Conservation (phyloP, 2,888 invertebrate species). For the Heliconius ismenius region DNA sequence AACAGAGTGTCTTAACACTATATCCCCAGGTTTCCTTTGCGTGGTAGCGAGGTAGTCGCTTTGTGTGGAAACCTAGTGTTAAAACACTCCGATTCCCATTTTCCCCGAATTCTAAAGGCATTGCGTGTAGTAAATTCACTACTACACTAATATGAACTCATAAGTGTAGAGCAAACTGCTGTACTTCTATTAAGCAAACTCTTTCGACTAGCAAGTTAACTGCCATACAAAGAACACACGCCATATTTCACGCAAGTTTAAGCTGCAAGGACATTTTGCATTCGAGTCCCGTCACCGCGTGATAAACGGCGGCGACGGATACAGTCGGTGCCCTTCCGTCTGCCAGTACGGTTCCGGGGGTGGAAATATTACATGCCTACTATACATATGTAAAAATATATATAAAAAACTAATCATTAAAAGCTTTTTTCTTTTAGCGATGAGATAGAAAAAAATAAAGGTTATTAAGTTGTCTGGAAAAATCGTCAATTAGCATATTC, state of each 20-base stretch:
- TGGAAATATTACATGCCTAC: constrained; percentile 20
- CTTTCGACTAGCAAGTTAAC: constrained; percentile 3
- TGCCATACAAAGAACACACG: background rate
- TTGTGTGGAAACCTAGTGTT: too few relatives aligned
- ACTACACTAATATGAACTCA: too few relatives aligned
- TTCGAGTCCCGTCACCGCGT: constrained; percentile 34
- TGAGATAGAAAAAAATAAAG: background rate
- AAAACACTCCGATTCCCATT: too few relatives aligned
- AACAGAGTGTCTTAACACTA: background rate
- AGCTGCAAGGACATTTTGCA: constrained; percentile 32
- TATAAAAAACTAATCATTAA: background rate
- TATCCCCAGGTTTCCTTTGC: background rate
- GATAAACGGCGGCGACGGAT: constrained; percentile 37
- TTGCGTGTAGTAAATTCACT: background rate
- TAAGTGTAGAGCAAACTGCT: background rate
- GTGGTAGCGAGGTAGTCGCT: too few relatives aligned
- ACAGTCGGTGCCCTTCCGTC: constrained; percentile 38
- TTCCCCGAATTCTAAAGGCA: background rate
- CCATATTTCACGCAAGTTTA: constrained; percentile 31
- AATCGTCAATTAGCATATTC: too few relatives aligned
- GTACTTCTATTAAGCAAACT: background rate
- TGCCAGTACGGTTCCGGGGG: constrained; percentile 36
- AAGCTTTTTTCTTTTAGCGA: background rate
- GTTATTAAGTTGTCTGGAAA: too few relatives aligned
- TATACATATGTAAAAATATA: background rate